Conservation (phyloP, 2,797 vertebrate species). For the Manis javanica region DNA sequence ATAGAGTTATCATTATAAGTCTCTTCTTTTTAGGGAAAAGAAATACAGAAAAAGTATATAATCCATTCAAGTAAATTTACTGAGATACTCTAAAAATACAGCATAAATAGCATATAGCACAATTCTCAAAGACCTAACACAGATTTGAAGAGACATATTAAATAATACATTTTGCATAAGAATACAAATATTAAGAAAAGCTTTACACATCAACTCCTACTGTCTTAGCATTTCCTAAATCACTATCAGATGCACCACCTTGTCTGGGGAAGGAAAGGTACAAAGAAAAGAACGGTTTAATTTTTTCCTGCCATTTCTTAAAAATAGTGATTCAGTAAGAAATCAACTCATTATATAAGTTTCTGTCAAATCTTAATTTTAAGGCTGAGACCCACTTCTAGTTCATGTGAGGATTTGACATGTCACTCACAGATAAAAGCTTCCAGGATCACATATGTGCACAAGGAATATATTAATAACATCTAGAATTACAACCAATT, state of each 20-base stretch:
- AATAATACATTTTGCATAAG: background rate
- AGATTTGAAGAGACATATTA: background rate
- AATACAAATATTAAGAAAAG: background rate
- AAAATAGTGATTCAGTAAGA: background rate
- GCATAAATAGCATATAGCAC: background rate
- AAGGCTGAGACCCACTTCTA: background rate
- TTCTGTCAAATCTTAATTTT: background rate
- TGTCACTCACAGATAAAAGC: background rate
- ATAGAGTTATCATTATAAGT: background rate
- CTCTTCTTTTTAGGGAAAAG: background rate
- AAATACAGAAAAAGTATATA: background rate
- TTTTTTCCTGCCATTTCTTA: background rate
- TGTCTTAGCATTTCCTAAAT: background rate
- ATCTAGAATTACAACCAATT: background rate
- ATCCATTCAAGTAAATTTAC: background rate
- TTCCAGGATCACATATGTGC: background rate
- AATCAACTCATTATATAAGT: background rate
- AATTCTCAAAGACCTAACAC: background rate
- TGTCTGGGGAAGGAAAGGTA: accelerated
- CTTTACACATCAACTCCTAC: background rate
- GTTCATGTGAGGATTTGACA: background rate
- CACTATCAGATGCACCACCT: background rate
- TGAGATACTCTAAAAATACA: background rate
- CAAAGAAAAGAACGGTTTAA: background rate
- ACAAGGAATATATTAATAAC: background rate